Evolutionary conservation across 2,113 vertebrate genomes (phyloP).

Genomic region (Hippolais icterina): DNA sequence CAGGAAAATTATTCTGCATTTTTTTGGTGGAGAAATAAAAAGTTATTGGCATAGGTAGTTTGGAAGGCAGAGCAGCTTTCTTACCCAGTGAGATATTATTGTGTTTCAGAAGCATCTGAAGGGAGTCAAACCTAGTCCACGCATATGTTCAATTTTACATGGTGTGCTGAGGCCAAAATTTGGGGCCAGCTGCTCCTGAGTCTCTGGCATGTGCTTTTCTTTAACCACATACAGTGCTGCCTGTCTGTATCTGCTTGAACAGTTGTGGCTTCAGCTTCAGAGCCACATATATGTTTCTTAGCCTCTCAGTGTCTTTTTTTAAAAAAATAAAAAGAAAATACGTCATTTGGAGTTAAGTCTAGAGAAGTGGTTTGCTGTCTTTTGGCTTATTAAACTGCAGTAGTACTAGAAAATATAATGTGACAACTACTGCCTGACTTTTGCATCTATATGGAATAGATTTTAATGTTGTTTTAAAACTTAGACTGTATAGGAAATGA

Average conservation of each 20-base stretch:
- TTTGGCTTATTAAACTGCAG: conserved; percentile 45
- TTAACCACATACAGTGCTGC: background rate
- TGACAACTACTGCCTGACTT: conserved; percentile 45
- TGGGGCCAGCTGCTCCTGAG: conserved; percentile 26
- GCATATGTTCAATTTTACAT: conserved; percentile 57
- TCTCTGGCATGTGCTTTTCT: conserved; percentile 36
- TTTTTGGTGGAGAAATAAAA: conserved; percentile 38
- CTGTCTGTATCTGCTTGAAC: background rate
- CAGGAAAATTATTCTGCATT: background rate
- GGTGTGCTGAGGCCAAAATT: conserved; percentile 38
- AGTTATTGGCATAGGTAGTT: conserved; percentile 43
- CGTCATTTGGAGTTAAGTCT: background rate
- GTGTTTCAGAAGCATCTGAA: conserved; percentile 49
- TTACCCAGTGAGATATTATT: conserved; percentile 35
- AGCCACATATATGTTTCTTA: background rate
- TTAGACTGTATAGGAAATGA: conserved; percentile 31
- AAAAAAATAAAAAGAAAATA: background rate
- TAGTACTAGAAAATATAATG: conserved; percentile 56
- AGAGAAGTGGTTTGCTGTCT: background rate
- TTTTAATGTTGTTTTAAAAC: conserved; percentile 49
- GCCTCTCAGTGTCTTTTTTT: background rate
- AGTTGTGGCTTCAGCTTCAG: background rate
- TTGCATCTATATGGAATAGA: conserved; percentile 8
- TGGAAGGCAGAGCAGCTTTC: conserved; percentile 38
- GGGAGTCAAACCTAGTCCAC: conserved; percentile 38